These are phyloP conservation scores for Semibalanus balanoides DNA, from an alignment of 1,140 invertebrate species.

Conservation along the genomic window DNA sequence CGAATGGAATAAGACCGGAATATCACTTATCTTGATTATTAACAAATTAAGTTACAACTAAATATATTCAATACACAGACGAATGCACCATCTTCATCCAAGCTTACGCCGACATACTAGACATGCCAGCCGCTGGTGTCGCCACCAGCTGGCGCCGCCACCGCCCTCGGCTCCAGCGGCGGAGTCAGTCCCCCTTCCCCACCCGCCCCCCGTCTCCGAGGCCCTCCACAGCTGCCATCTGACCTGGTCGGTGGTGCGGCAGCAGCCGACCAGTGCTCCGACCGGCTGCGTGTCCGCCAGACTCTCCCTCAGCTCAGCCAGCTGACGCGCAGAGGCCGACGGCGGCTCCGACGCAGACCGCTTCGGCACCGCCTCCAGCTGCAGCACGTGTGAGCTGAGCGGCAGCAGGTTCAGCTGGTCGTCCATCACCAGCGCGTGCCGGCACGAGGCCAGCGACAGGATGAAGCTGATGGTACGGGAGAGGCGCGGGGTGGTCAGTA, in stretches of 20 bases:
- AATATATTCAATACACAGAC: too few relatives aligned
- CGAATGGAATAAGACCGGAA: too few relatives aligned
- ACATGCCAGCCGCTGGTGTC: too few relatives aligned
- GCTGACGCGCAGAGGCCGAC: slow-evolving; percentile 34
- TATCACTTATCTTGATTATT: too few relatives aligned
- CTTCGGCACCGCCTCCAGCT: slow-evolving; percentile 54
- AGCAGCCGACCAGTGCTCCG: slow-evolving; percentile 73
- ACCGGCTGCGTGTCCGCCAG: slow-evolving; percentile 79
- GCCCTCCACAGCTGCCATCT: slow-evolving; percentile 9
- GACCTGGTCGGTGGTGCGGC: slow-evolving; percentile 84
- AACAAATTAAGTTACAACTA: too few relatives aligned
- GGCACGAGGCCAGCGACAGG: slow-evolving; percentile 73
- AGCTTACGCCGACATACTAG: too few relatives aligned
- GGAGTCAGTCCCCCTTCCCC: too few relatives aligned
- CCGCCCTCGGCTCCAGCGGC: too few relatives aligned
- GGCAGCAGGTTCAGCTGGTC: slow-evolving; percentile 86
- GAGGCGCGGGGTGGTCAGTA: too few relatives aligned
- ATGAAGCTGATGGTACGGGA: slow-evolving; percentile 50
- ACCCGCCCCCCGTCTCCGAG: too few relatives aligned
- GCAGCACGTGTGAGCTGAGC: slow-evolving; percentile 71
- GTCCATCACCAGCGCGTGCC: slow-evolving; percentile 80
- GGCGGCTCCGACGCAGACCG: slow-evolving; percentile 24
- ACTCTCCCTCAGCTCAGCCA: slow-evolving; percentile 55
- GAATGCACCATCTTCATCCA: too few relatives aligned
- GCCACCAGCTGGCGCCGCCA: too few relatives aligned